phyloP scores from a whole-genome alignment of 2,888 invertebrate species.

The Cerceris rybyensis region DNA sequence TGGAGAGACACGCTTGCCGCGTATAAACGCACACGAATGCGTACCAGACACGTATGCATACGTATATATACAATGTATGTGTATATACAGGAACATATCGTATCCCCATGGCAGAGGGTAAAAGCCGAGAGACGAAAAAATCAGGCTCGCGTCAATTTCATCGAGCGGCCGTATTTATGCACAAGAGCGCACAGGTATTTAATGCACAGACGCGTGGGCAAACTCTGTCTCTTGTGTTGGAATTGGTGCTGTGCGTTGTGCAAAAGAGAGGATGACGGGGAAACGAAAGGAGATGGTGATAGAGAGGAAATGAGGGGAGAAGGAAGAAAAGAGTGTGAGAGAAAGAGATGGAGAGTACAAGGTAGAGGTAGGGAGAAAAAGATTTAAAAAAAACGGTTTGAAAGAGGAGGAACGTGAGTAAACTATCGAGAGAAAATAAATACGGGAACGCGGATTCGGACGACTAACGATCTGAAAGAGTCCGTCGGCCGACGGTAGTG shows the following conservation, averaged over 20 bases:
- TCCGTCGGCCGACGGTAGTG: slow-evolving; percentile 27
- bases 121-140: slow-evolving; percentile 18
- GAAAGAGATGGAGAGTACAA: neutral
- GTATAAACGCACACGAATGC: no score
- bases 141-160: slow-evolving; percentile 52
- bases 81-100: neutral
- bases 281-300: neutral
- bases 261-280: slow-evolving; percentile 3
- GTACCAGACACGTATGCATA: no score
- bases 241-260: slow-evolving; percentile 14
- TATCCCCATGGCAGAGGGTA: neutral
- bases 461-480: slow-evolving; percentile 57
- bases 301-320: no score
- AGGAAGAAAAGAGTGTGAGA: no score
- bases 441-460: slow-evolving; percentile 56
- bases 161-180: slow-evolving; percentile 45
- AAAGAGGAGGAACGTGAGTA: slow-evolving; percentile 40
- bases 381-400: neutral
- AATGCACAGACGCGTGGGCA: slow-evolving; percentile 41
- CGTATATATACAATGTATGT: neutral
- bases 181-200: slow-evolving; percentile 46
- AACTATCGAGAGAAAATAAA: slow-evolving; percentile 64
- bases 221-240: slow-evolving; percentile 29
- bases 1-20: neutral
- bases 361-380: slow-evolving; percentile 1